Evolutionary conservation across 2,888 invertebrate species (phyloP), one percentile per base, ranked within the genome.

Genomic region (Phortica magna): DNA sequence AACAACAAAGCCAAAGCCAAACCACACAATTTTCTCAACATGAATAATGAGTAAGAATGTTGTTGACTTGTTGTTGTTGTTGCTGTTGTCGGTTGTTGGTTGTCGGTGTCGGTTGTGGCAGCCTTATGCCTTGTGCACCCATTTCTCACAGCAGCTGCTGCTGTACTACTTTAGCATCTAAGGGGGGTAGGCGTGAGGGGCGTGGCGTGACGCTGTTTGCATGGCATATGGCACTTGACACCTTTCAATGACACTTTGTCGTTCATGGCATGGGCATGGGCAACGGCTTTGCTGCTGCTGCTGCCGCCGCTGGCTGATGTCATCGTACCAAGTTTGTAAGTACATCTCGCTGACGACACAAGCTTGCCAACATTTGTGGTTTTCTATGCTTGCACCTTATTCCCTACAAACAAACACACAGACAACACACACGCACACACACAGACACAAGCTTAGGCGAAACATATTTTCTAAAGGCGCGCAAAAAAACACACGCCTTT

Each of bases 231-330:
- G 39, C 88, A 88, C 85, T 86, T 86, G 85, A 86, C 85, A 88
- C 85, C 85, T 86, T 89, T 83, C 88, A 85, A 83, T 86, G 85
- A 85, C 85, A 85, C 70, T 71, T 55, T 53, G 31, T n/a, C 55
- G 70, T 39, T 14, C 31, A 1, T 53, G 14, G 67, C 61, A 14
- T 14, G 14, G 48, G 10, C 48, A 9, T 14, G 14, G 9, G 14
- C 48, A 48, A 48, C 7, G 48, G 2, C 43, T 43, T 10, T 3
- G 10, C 7, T 19, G 61, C 22, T 61, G 22, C 19, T 12, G 17
- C 22, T 61, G 48, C 48, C 9, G 48, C 48, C 48, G 9, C 14
- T 48, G 48, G 48, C 9, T 14, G 10, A 22, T 39, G 39, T 41
- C 12, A 39, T 5, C n/a, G 14, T 2, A 12, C 41, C 14, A 12